phyloP scores from a whole-genome alignment of 2,888 invertebrate genomes.

The Spilosoma lubricipeda region DNA sequence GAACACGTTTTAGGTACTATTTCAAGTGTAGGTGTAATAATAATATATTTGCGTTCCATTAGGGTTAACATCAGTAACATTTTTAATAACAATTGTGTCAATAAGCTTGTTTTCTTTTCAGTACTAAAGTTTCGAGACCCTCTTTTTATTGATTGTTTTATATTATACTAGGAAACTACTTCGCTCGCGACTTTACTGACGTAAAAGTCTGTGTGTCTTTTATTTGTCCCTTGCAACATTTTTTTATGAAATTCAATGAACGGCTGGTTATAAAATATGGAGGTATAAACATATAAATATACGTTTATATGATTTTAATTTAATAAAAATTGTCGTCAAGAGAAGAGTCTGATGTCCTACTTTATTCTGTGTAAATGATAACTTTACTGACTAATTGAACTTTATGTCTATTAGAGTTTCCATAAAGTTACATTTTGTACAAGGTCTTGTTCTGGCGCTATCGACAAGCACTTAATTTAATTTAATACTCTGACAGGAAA shows the following conservation, averaged over 20 bases:
- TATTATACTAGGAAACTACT: no score
- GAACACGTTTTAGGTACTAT: constrained; percentile 12
- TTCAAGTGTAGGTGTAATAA: not conserved
- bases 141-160: no score
- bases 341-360: no score
- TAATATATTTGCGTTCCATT: not conserved
- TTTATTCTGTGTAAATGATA: not conserved
- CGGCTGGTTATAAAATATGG: no score
- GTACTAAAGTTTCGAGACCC: not conserved
- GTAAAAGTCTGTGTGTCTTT: no score
- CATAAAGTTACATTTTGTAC: not conserved
- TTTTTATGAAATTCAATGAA: no score
- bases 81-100: no score
- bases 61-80: no score
- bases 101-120: not conserved
- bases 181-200: no score
- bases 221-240: no score
- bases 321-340: no score
- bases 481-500: not conserved
- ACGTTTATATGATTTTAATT: constrained; percentile 38
- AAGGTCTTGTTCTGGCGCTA: not conserved
- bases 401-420: not conserved
- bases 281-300: no score
- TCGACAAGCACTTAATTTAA: not conserved
- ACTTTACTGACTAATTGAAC: not conserved